These are phyloP conservation scores for Venustaconcha ellipsiformis DNA, from an alignment of 1,140 invertebrate genomes.

Conservation along the genomic window DNA sequence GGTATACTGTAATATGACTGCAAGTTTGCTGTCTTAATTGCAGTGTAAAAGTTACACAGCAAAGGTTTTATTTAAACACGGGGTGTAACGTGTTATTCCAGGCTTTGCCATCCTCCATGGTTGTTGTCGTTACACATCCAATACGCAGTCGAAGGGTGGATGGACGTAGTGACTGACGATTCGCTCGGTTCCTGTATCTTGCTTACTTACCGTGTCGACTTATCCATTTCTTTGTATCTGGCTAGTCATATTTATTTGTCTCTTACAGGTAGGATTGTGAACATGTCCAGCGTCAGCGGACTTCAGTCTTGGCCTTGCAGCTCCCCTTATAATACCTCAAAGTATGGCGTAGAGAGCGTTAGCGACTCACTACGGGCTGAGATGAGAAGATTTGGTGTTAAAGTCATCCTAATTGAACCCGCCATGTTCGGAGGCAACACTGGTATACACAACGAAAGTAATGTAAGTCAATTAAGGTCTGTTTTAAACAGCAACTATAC, in stretches of 20 bases:
- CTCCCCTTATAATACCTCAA: conserved; percentile 82
- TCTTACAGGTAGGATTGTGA: conserved; percentile 76
- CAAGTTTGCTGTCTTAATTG: no score
- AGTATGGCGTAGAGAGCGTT: conserved; percentile 77
- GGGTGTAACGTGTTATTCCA: no score
- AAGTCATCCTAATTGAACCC: conserved; percentile 58
- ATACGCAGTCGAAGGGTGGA: no score
- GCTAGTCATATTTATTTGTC: not conserved
- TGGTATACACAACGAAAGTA: conserved; percentile 8
- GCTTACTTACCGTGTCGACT: no score
- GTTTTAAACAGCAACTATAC: not conserved
- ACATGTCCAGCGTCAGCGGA: conserved; percentile 84
- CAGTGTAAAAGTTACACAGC: no score
- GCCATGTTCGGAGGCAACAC: conserved; percentile 63
- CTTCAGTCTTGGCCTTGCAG: conserved; percentile 78
- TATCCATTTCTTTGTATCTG: no score
- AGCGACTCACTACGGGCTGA: conserved; percentile 58
- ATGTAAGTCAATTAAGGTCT: conserved; percentile 9
- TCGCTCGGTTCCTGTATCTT: no score
- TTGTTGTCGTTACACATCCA: no score
- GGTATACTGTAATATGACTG: no score
- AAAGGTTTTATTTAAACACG: no score
- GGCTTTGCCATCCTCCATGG: no score
- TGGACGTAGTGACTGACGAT: no score
- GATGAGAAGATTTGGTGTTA: conserved; percentile 58